Evolutionary conservation across 2,888 invertebrate genomes (phyloP).

Genomic region (Drosophila buzzatii): DNA sequence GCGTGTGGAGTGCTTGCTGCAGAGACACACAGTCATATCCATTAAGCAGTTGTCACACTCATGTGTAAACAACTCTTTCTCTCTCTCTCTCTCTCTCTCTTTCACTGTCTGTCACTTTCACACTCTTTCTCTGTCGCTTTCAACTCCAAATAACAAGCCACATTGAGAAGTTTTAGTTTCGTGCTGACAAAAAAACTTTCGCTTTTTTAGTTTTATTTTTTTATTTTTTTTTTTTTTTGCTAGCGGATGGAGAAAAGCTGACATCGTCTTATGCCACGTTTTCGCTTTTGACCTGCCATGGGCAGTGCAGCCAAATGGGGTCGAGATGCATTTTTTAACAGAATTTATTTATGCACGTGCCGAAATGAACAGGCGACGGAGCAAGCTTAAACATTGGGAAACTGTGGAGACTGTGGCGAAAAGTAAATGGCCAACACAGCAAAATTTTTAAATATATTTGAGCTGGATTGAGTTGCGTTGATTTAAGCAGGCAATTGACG

Average conservation of each 20-base stretch:
- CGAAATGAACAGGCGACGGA: constrained; percentile 20
- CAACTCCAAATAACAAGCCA: constrained; percentile 21
- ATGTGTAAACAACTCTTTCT: constrained; percentile 16
- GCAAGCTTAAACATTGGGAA: neutral
- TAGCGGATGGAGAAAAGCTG: constrained; percentile 3
- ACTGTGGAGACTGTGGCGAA: too few relatives aligned
- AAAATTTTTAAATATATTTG: neutral
- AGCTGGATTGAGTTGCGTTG: neutral
- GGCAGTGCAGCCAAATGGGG: constrained; percentile 43
- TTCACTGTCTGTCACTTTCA: too few relatives aligned
- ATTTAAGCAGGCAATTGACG: neutral
- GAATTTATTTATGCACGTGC: constrained; percentile 59
- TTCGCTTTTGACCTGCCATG: constrained; percentile 43
- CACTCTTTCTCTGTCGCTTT: neutral
- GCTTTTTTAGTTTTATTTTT: neutral
- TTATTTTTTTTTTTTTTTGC: neutral
- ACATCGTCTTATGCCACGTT: constrained; percentile 26
- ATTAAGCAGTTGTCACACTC: constrained; percentile 39
- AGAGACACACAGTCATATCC: constrained; percentile 10
- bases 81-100: neutral
- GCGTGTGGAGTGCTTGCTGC: constrained; percentile 16
- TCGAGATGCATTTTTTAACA: constrained; percentile 39
- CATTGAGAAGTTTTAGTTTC: constrained; percentile 28
- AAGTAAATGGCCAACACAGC: constrained; percentile 11
- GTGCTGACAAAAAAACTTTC: constrained; percentile 36